Evolutionary conservation across 1,140 invertebrate species (phyloP).

Genomic region (Drosophila micromelanica): DNA sequence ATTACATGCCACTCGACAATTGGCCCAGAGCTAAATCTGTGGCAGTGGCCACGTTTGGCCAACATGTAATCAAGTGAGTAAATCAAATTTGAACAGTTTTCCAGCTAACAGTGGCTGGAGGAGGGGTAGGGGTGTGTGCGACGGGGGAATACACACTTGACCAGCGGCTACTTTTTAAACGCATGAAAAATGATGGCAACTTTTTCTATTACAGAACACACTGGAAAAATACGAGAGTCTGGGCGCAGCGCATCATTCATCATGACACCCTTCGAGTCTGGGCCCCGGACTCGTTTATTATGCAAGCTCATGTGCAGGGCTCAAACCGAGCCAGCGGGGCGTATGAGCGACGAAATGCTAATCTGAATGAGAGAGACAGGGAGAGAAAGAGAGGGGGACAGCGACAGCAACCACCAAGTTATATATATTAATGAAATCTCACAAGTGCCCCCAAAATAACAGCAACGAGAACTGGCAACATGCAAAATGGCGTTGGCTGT

Average conservation of each 20-base stretch:
- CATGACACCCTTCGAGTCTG: conserved; percentile 72
- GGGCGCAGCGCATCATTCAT: conserved; percentile 67
- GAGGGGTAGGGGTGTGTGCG: neutral
- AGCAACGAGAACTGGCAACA: conserved; percentile 31
- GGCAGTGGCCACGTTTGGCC: neutral
- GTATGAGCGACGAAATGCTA: conserved; percentile 79
- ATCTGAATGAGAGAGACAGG: conserved; percentile 32
- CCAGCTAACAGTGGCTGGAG: conserved; percentile 46
- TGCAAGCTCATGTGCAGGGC: conserved; percentile 69
- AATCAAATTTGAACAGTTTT: conserved; percentile 82
- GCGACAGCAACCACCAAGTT: conserved; percentile 29
- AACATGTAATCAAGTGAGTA: conserved; percentile 77
- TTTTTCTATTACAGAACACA: neutral
- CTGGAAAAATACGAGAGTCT: neutral
- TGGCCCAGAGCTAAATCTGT: conserved; percentile 54
- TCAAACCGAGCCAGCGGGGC: conserved; percentile 46
- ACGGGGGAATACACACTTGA: conserved; percentile 23
- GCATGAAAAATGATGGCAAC: conserved; percentile 74
- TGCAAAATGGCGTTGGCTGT: conserved; percentile 68
- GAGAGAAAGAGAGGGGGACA: neutral
- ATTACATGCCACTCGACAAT: conserved; percentile 77
- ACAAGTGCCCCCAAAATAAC: conserved; percentile 52
- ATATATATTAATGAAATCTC: conserved; percentile 79
- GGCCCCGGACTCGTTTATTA: conserved; percentile 66
- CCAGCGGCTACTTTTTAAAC: conserved; percentile 64